These are phyloP conservation scores for Ophraella communa DNA, from an alignment of 2,888 invertebrate species.

Conservation along the genomic window DNA sequence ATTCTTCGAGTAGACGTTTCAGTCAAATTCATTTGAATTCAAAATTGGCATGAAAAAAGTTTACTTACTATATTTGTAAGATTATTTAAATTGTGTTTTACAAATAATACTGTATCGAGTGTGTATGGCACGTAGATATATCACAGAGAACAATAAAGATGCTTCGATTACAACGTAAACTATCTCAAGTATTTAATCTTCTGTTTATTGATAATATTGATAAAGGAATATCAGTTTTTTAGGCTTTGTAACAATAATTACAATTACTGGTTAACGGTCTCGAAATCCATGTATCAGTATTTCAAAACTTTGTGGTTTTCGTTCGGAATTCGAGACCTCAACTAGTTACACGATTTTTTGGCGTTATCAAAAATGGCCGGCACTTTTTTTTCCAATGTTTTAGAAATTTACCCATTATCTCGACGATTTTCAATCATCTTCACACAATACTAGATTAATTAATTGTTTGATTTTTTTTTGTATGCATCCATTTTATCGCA, in stretches of 20 bases:
- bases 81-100: too few relatives aligned
- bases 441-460: neutral
- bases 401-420: conserved; percentile 22
- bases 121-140: neutral
- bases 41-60: too few relatives aligned
- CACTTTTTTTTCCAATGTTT: conserved; percentile 38
- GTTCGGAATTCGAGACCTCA: conserved; percentile 60
- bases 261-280: conserved; percentile 54
- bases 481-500: neutral
- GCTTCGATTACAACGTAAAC: neutral
- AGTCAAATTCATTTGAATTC: too few relatives aligned
- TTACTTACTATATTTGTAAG: too few relatives aligned
- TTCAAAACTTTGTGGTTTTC: conserved; percentile 38
- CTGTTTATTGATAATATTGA: conserved; percentile 10
- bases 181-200: conserved; percentile 12
- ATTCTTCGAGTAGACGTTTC: too few relatives aligned
- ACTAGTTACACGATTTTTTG: conserved; percentile 53
- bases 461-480: neutral
- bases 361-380: conserved; percentile 51
- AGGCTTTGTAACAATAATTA: conserved; percentile 21
- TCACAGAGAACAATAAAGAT: conserved; percentile 6
- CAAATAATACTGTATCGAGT: too few relatives aligned
- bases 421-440: conserved; percentile 30
- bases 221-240: conserved; percentile 18
- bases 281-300: conserved; percentile 52